Conservation (phyloP, 1,140 invertebrate species). For the Zaprionus tsacasi region DNA sequence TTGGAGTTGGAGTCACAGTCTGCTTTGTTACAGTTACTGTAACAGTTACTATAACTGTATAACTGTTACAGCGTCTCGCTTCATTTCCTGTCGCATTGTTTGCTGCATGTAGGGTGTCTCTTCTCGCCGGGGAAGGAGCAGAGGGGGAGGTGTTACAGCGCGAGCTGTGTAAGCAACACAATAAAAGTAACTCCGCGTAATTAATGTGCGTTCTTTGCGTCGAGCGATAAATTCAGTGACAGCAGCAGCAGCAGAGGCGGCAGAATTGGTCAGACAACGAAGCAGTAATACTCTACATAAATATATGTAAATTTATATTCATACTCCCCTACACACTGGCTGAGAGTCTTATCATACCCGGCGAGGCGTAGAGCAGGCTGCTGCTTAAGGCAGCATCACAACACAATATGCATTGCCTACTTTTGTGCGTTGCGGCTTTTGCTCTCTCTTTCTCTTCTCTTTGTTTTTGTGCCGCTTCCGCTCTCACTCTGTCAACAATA, state of each 20-base stretch:
- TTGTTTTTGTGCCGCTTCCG: slow-evolving; percentile 38
- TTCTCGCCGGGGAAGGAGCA: background rate
- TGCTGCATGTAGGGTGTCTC: slow-evolving; percentile 60
- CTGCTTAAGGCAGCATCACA: slow-evolving; percentile 34
- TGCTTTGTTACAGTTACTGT: slow-evolving; percentile 24
- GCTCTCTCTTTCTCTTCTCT: slow-evolving; percentile 11
- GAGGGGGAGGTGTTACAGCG: slow-evolving; percentile 30
- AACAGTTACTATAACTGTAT: slow-evolving; percentile 41
- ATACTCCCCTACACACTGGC: background rate
- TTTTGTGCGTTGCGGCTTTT: slow-evolving; percentile 57
- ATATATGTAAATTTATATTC: background rate
- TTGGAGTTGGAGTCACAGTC: slow-evolving; percentile 14
- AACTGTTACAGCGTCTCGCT: slow-evolving; percentile 55
- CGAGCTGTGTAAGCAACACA: slow-evolving; percentile 48
- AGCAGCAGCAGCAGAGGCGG: slow-evolving; percentile 23
- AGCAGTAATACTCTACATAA: background rate
- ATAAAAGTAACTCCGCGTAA: slow-evolving; percentile 81
- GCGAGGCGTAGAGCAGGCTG: background rate
- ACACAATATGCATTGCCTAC: slow-evolving; percentile 59
- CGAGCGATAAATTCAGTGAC: slow-evolving; percentile 71
- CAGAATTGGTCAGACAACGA: background rate
- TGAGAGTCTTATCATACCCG: background rate
- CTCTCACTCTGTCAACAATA: slow-evolving; percentile 68
- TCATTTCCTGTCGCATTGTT: slow-evolving; percentile 80
- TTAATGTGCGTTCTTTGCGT: slow-evolving; percentile 81